A percentile compares a stretch with the other conserved stretches of the same genome.
phyloP scores from a whole-genome alignment of 2,888 invertebrate species.

The Ditula angustiorana region DNA sequence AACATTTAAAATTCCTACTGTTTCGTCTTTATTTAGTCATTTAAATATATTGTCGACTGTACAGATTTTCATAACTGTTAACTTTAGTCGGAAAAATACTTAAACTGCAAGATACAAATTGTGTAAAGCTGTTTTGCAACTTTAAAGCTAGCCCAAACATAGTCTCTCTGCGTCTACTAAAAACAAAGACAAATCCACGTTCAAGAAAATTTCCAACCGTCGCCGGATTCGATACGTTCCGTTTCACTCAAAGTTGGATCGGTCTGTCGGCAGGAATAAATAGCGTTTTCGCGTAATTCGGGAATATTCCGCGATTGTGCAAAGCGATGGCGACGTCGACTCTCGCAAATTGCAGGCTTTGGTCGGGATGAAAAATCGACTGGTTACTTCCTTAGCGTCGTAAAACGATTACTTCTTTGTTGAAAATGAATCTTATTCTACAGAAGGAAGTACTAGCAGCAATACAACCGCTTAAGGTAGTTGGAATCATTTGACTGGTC shows the following conservation, averaged over 20 bases:
- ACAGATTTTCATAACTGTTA: too few species aligned
- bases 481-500: background rate
- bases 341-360: constrained; percentile 69
- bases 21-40: too few species aligned
- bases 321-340: constrained; percentile 59
- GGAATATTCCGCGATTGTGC: constrained; percentile 65
- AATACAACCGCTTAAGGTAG: background rate
- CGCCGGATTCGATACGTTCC: constrained; percentile 45
- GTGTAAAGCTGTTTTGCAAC: background rate
- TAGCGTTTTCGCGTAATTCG: constrained; percentile 68
- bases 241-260: constrained; percentile 57
- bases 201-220: constrained; percentile 39
- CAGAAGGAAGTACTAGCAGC: background rate
- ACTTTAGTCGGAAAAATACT: too few species aligned
- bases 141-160: background rate
- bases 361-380: constrained; percentile 63
- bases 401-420: background rate
- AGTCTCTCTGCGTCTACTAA: constrained; percentile 7
- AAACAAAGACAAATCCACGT: constrained; percentile 26
- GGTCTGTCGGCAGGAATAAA: constrained; percentile 64
- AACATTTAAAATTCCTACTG: too few species aligned
- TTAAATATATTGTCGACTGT: too few species aligned
- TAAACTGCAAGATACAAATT: too few species aligned
- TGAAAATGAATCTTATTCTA: background rate
- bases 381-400: background rate